A percentile compares a stretch with the other conserved stretches of the same genome.
Evolutionary conservation across 1,140 invertebrate species (phyloP).

Genomic region (Drosophila micromelanica): DNA sequence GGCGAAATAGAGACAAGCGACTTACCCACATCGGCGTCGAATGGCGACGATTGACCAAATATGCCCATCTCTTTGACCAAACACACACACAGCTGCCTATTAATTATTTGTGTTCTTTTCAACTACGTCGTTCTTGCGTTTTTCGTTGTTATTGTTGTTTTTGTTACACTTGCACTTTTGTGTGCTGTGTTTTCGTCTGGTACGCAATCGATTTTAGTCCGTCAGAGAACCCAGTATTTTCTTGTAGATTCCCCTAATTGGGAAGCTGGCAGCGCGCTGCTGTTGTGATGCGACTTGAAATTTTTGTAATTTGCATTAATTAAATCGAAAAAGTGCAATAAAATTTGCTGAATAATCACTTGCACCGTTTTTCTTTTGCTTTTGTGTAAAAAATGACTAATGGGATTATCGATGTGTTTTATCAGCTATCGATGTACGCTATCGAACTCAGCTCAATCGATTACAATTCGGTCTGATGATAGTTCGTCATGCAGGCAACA

Average conservation of each 20-base stretch:
- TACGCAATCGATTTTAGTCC: slow-evolving; percentile 69
- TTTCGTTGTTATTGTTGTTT: slow-evolving; percentile 18
- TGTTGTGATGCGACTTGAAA: slow-evolving; percentile 3
- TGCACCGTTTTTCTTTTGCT: slow-evolving; percentile 53
- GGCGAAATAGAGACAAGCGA: slow-evolving; percentile 1
- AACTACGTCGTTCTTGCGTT: slow-evolving; percentile 23
- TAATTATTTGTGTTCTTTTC: slow-evolving; percentile 45
- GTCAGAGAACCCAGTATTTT: slow-evolving; percentile 24
- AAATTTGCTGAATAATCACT: slow-evolving; percentile 53
- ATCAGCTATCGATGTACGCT: slow-evolving; percentile 6
- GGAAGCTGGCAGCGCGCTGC: slow-evolving; percentile 5
- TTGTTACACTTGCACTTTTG: slow-evolving; percentile 47
- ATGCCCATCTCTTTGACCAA: slow-evolving; percentile 86
- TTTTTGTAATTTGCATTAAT: slow-evolving; percentile 34
- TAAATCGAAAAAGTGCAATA: slow-evolving; percentile 21
- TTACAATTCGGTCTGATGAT: background rate
- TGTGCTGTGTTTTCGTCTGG: slow-evolving; percentile 40
- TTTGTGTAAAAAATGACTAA: slow-evolving; percentile 76
- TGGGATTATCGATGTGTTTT: slow-evolving; percentile 35
- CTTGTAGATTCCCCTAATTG: slow-evolving; percentile 6
- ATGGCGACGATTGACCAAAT: slow-evolving; percentile 88
- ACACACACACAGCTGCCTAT: slow-evolving; percentile 40
- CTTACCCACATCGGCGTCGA: slow-evolving; percentile 91
- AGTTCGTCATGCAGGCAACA: background rate
- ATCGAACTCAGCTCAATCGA: background rate